These are phyloP conservation scores for Acronicta aceris DNA, from an alignment of 2,888 invertebrate species.

Conservation along the genomic window DNA sequence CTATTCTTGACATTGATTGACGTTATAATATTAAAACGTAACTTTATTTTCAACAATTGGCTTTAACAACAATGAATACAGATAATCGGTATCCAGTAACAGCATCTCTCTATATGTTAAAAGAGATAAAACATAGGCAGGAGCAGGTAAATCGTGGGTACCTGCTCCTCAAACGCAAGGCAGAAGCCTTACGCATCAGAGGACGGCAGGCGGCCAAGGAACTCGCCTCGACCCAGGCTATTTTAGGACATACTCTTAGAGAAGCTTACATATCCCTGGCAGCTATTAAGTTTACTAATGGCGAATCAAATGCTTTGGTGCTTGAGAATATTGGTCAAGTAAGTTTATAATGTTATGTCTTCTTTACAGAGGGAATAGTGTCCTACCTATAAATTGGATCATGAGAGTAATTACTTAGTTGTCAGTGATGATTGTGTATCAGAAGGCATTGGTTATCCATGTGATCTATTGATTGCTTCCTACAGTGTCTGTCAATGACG, in stretches of 20 bases:
- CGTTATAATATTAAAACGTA: background rate
- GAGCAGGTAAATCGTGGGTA: slow-evolving; percentile 80
- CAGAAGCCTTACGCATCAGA: slow-evolving; percentile 77
- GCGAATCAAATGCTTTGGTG: slow-evolving; percentile 84
- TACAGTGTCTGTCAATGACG: too few species aligned
- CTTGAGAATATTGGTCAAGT: slow-evolving; percentile 85
- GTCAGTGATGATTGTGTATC: too few species aligned
- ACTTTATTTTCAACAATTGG: background rate
- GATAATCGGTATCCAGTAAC: slow-evolving; percentile 83
- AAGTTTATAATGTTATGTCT: slow-evolving; percentile 14
- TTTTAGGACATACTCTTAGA: slow-evolving; percentile 76
- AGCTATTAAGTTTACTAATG: slow-evolving; percentile 84
- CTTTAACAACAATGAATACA: slow-evolving; percentile 70
- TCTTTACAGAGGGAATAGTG: too few species aligned
- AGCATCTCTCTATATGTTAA: slow-evolving; percentile 82
- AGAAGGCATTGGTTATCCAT: too few species aligned
- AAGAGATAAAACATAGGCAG: slow-evolving; percentile 81
- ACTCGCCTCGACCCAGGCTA: slow-evolving; percentile 74
- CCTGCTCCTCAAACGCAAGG: slow-evolving; percentile 78
- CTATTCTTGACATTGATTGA: slow-evolving; percentile 1
- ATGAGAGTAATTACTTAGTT: background rate
- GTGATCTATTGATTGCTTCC: too few species aligned
- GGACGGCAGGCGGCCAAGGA: slow-evolving; percentile 79
- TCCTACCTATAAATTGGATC: too few species aligned
- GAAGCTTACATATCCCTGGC: slow-evolving; percentile 85